Conservation (phyloP, 2,113 vertebrate genomes). For the Vulpes lagopus region DNA sequence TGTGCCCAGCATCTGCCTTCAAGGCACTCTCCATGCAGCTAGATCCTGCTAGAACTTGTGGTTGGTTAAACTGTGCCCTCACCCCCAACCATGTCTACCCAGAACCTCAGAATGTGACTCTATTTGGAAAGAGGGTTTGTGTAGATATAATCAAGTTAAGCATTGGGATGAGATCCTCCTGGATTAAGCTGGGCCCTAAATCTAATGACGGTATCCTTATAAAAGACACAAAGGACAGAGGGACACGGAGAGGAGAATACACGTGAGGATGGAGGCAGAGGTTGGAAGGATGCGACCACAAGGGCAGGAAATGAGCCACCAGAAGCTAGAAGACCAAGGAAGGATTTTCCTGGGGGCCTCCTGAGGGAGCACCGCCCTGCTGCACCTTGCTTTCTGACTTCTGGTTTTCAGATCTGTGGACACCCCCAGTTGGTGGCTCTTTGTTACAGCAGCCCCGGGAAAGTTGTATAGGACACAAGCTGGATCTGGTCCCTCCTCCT, state of each 20-base stretch:
- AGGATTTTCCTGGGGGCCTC: not conserved
- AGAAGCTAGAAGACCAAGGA: not conserved
- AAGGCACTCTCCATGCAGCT: accelerated
- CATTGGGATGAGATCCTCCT: not conserved
- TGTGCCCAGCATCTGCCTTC: not conserved
- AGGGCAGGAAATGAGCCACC: not conserved
- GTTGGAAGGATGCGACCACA: accelerated
- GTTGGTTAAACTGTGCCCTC: not conserved
- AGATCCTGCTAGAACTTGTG: not conserved
- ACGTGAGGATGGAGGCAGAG: not conserved
- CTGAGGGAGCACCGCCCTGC: accelerated
- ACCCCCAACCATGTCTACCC: not conserved
- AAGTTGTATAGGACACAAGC: not conserved
- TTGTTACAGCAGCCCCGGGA: not conserved
- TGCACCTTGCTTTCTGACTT: not conserved
- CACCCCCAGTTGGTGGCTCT: not conserved
- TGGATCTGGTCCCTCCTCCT: not conserved
- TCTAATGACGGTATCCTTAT: not conserved
- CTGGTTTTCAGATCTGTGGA: not conserved
- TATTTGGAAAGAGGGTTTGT: not conserved
- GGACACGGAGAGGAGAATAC: not conserved
- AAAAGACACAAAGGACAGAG: not conserved
- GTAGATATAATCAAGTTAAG: not conserved
- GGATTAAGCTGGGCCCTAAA: not conserved
- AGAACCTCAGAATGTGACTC: not conserved